phyloP scores from a whole-genome alignment of 1,140 invertebrate genomes.

The Ditylenchus dipsaci region DNA sequence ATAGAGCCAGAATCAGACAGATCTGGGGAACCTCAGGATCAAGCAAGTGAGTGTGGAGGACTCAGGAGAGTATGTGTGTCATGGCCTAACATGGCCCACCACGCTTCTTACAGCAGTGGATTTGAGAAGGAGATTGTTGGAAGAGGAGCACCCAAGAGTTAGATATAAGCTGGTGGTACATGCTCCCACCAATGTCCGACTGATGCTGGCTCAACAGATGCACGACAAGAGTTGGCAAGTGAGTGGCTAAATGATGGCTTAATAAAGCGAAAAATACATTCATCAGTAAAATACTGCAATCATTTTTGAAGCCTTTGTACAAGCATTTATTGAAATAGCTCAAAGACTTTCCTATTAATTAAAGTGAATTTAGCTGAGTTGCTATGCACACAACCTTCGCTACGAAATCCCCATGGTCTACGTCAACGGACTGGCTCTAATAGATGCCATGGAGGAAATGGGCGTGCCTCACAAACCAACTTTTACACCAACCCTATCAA shows the following conservation, averaged over 20 bases:
- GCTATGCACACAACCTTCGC: slow-evolving; percentile 37
- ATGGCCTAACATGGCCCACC: slow-evolving; percentile 21
- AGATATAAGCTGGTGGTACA: slow-evolving; percentile 42
- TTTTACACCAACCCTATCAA: slow-evolving; percentile 52
- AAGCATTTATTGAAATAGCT: neutral
- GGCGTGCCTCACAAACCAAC: slow-evolving; percentile 46
- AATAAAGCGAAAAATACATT: too few relatives aligned
- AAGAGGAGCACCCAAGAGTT: slow-evolving; percentile 22
- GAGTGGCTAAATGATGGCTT: neutral
- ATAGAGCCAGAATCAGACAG: slow-evolving; percentile 41
- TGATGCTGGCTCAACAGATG: slow-evolving; percentile 31
- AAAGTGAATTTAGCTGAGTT: slow-evolving; percentile 33
- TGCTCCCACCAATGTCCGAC: slow-evolving; percentile 43
- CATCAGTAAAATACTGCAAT: too few relatives aligned
- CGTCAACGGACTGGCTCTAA: slow-evolving; percentile 45
- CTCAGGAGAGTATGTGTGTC: slow-evolving; percentile 43
- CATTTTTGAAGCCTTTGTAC: too few relatives aligned
- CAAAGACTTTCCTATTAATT: too few relatives aligned
- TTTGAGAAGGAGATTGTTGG: slow-evolving; percentile 11
- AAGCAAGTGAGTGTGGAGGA: slow-evolving; percentile 38
- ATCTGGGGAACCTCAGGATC: slow-evolving; percentile 47
- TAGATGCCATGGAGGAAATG: slow-evolving; percentile 48
- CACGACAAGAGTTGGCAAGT: slow-evolving; percentile 37
- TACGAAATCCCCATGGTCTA: slow-evolving; percentile 53
- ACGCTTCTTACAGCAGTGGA: slow-evolving; percentile 9